Evolutionary conservation across 2,113 vertebrate genomes (phyloP), one percentile per base, ranked within the genome.

Genomic region (Enhydra lutris): DNA sequence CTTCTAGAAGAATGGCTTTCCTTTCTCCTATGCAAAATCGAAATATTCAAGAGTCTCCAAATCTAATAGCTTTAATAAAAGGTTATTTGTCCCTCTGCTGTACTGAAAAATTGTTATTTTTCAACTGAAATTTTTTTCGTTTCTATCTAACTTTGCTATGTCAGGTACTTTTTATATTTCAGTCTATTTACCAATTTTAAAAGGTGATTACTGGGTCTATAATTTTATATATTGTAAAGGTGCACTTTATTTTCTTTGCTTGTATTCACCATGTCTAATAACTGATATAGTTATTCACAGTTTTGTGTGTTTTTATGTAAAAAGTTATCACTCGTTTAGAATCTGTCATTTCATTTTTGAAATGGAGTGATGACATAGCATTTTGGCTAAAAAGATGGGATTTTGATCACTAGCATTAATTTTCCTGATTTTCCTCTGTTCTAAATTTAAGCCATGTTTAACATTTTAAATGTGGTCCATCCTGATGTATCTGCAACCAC

Each of bases 71-170:
- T 97, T 91, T 96, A 96, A 97, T 98, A 98, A 98, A 96, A 93
- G 94, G 87, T 97, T 80, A 71, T 98, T 98, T 97, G 88, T 95
- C 55, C 98, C 79, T 97, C 81, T 83, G 86, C 29, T 71, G 29
- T 94, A 83, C 79, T 95, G 95, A 98, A 98, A 97, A 83, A 89
- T 97, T 97, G 57, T 96, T 85, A 42, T 97, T 97, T 98, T 98
- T 98, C 81, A 98, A 98, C 94, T 97, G 96, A 95, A 98, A 96
- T 94, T 76, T 96, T 98, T 89, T 97, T 95, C 36, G 79, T 94
- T 92, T 95, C 78, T 47, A 80, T 92, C 84, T 95, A 74, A 97
- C 92, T 95, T 97, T 79, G 83, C 71, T 88, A 79, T 94, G 89
- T 97, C 94, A 73, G 61, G 76, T 97, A 50, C 86, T 55, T 91